Percentiles rank a stretch among this genome's conserved stretches.
These are phyloP conservation scores for Leptobrachium leishanense DNA, from an alignment of 2,113 vertebrate species.

Conservation along the genomic window DNA sequence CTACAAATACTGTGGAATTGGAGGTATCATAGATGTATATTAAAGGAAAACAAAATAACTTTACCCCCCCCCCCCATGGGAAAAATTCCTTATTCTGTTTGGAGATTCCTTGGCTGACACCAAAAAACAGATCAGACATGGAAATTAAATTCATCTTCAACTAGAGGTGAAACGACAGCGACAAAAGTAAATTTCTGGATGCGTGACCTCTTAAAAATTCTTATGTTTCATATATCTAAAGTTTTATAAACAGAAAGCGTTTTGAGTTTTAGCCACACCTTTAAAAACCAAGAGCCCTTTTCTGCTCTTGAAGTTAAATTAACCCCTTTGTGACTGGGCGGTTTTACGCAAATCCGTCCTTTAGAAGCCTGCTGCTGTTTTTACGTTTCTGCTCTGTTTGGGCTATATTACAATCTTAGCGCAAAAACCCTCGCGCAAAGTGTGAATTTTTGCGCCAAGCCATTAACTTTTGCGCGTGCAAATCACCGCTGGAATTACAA, in stretches of 20 bases:
- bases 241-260: neutral
- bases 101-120: constrained; percentile 14
- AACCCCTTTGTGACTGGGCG: too few species aligned
- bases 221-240: neutral
- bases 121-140: constrained; percentile 6
- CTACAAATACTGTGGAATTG: constrained; percentile 15
- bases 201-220: too few species aligned
- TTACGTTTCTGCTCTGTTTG: neutral
- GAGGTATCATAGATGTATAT: constrained; percentile 16
- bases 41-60: constrained; percentile 17
- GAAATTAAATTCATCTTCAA: constrained; percentile 7
- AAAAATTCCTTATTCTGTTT: constrained; percentile 15
- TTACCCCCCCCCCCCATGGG: constrained; percentile 9
- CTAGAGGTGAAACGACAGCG: neutral
- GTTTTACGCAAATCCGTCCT: too few species aligned
- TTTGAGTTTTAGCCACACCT: neutral
- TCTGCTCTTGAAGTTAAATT: too few species aligned
- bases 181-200: neutral
- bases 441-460: too few species aligned
- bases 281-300: neutral
- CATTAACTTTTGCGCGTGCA: too few species aligned
- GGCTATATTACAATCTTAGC: too few species aligned
- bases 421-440: too few species aligned
- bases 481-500: too few species aligned
- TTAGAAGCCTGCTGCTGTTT: too few species aligned